phyloP scores from a whole-genome alignment of 1,140 invertebrate species.

The Drosophila ohnishii region DNA sequence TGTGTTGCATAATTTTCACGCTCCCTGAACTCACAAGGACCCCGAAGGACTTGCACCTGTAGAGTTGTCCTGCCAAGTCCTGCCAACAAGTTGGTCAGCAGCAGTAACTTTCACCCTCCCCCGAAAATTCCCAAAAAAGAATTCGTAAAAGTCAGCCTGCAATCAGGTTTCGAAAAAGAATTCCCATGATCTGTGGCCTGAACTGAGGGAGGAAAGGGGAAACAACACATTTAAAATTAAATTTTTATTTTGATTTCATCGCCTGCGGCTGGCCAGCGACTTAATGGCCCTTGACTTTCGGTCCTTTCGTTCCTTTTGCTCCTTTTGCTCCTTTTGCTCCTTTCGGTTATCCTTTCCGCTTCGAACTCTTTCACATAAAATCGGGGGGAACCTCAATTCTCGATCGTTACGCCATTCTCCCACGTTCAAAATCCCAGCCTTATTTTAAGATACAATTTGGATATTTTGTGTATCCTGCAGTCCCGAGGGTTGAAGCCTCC shows the following conservation, averaged over 20 bases:
- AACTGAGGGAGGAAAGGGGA: neutral
- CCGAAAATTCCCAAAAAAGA: constrained; percentile 2
- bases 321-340: constrained; percentile 25
- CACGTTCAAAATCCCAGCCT: constrained; percentile 54
- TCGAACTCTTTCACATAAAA: constrained; percentile 52
- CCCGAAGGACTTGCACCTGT: constrained; percentile 12
- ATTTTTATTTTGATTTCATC: constrained; percentile 56
- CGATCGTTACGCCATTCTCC: constrained; percentile 51
- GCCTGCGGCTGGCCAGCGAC: constrained; percentile 5
- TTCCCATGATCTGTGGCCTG: constrained; percentile 32
- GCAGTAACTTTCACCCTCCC: constrained; percentile 29
- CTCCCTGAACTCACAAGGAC: constrained; percentile 53
- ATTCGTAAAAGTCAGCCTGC: constrained; percentile 8
- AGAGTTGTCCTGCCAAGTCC: constrained; percentile 40
- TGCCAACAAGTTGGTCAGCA: constrained; percentile 28
- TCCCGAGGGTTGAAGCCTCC: constrained; percentile 29
- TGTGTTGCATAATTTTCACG: constrained; percentile 71
- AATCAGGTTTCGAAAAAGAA: constrained; percentile 35
- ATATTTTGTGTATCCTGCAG: constrained; percentile 50
- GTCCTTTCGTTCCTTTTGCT: constrained; percentile 1
- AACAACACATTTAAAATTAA: constrained; percentile 34
- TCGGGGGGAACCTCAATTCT: constrained; percentile 5
- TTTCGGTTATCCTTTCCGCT: constrained; percentile 50
- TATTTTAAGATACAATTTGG: constrained; percentile 62
- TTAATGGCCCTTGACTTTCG: constrained; percentile 68